Evolutionary conservation across 2,113 vertebrate species (phyloP), one percentile per base, ranked within the genome.

Genomic region (Ailurus styani): DNA sequence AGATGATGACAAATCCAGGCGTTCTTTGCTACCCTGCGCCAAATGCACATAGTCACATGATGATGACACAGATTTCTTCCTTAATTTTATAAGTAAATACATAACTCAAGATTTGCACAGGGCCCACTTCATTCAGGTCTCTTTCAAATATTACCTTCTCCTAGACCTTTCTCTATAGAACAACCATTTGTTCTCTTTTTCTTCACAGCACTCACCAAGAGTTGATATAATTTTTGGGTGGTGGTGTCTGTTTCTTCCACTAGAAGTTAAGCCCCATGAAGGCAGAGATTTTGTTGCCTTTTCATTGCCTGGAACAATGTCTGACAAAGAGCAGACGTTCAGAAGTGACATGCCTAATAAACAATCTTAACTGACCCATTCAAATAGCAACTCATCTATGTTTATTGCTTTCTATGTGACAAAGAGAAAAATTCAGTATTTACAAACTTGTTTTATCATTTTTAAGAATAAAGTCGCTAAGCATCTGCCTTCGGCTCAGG

Each of bases 361-460:
- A 90, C 3, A 77, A 40, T 83, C 50, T 96, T 88, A 97, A 90
- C 5, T 89, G n/a, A 96, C n/a, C 47, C 54, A 81, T 75, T 50
- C 42, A 70, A 54, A 62, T 6, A 94, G 15, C 86, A 72, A 60
- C 81, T 97, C 13, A 47, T 85, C 37, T 81, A 2, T 84, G 52
- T 68, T 95, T 92, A 87, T 8, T 91, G 62, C 9, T 85, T 84
- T 87, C 70, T 62, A 60, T 29, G n/a, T 64, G 21, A 93, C 27
- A 64, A 93, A 93, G 2, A 93, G 62, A 90, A 97, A 87, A 92
- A 62, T 82, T 89, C 20, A 94, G 29, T 62, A 82, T 78, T 62
- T 91, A n/a, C 11, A 68, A 87, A 83, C 45, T 52, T 64, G 4
- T 78, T 87, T 95, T 85, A 81, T 47, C 9, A 93, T 78, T 93